Evolutionary conservation across 1,140 invertebrate genomes (phyloP).

Genomic region (Thalassaphorura encarpata): DNA sequence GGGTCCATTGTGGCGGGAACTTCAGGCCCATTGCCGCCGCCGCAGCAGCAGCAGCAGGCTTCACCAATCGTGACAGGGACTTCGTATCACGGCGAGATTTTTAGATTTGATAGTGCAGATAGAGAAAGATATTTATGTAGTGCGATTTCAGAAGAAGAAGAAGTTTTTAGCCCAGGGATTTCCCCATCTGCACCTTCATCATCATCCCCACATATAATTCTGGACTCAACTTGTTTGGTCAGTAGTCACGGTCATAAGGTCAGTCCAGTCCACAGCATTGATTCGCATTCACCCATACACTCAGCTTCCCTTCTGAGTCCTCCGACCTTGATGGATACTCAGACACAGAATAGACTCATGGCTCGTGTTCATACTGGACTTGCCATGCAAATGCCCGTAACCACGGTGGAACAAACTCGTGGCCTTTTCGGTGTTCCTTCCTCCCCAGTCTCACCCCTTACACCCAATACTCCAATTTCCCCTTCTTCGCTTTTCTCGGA

Average conservation of each 20-base stretch:
- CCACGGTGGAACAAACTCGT: conserved; percentile 22
- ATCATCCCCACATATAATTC: conserved; percentile 36
- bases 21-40: neutral
- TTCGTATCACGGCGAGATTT: conserved; percentile 39
- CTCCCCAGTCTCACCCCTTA: conserved; percentile 47
- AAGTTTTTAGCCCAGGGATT: conserved; percentile 46
- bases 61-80: neutral
- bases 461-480: conserved; percentile 41
- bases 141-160: conserved; percentile 44
- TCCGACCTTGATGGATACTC: conserved; percentile 33
- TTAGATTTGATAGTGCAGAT: conserved; percentile 44
- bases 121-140: conserved; percentile 38
- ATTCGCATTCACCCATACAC: conserved; percentile 27
- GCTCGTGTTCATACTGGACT: conserved; percentile 39
- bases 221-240: too few relatives aligned
- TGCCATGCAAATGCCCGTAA: conserved; percentile 36
- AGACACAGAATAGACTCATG: conserved; percentile 28
- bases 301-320: conserved; percentile 23
- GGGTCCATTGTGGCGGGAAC: neutral
- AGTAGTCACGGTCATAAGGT: too few relatives aligned
- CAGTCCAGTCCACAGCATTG: neutral
- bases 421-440: conserved; percentile 35
- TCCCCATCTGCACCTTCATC: conserved; percentile 43
- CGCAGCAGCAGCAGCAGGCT: neutral
- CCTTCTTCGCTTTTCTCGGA: conserved; percentile 38